Evolutionary conservation across 2,888 invertebrate genomes (phyloP).

Genomic region (Drosophila phalerata): DNA sequence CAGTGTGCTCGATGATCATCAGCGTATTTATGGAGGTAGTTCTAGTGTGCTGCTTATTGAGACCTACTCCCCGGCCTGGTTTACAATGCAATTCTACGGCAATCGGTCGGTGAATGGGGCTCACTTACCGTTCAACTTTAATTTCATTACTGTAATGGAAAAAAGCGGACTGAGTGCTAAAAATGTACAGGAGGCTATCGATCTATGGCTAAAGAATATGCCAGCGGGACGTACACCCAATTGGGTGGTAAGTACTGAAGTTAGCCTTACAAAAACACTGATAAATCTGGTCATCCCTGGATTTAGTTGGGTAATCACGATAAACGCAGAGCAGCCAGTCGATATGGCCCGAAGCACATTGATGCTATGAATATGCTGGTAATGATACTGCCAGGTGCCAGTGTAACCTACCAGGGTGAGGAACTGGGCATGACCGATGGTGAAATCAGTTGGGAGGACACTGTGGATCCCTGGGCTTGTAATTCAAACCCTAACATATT

Average conservation of each 20-base stretch:
- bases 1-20: constrained; percentile 88
- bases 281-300: too few relatives aligned
- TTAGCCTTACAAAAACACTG: too few relatives aligned
- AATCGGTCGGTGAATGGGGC: constrained; percentile 86
- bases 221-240: constrained; percentile 87
- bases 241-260: constrained; percentile 88
- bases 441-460: constrained; percentile 87
- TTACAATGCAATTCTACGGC: constrained; percentile 88
- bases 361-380: constrained; percentile 93
- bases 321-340: constrained; percentile 88
- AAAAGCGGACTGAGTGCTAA: constrained; percentile 79
- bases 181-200: constrained; percentile 84
- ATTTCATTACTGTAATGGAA: constrained; percentile 86
- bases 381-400: constrained; percentile 88
- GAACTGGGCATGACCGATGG: constrained; percentile 85
- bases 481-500: constrained; percentile 87
- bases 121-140: constrained; percentile 89
- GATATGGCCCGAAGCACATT: constrained; percentile 89
- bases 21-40: constrained; percentile 85
- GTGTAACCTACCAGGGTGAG: constrained; percentile 86
- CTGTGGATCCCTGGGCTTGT: constrained; percentile 86
- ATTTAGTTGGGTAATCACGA: constrained; percentile 90
- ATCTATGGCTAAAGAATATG: constrained; percentile 87
- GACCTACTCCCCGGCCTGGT: constrained; percentile 87
- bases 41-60: constrained; percentile 88